These are phyloP conservation scores for Cataglyphis hispanica DNA, from an alignment of 1,140 invertebrate species.

Conservation along the genomic window DNA sequence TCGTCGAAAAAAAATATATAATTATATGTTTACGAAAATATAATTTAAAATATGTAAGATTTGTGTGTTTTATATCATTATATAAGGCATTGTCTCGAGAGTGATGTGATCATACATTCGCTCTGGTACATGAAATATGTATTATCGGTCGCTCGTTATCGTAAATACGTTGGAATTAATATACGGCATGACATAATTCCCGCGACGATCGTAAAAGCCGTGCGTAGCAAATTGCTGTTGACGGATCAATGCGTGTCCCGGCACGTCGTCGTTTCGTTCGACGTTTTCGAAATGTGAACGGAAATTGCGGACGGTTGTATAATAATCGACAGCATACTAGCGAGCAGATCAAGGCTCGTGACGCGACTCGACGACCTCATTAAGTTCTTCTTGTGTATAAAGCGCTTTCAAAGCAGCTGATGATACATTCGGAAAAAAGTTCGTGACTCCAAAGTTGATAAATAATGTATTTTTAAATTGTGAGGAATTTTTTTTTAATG, in stretches of 20 bases:
- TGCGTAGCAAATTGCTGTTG: conserved; percentile 52
- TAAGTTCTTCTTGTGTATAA: conserved; percentile 40
- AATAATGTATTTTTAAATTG: not conserved
- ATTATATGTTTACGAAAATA: not conserved
- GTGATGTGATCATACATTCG: not conserved
- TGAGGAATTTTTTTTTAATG: not conserved
- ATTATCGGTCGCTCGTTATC: conserved; percentile 41
- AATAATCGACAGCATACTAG: conserved; percentile 38
- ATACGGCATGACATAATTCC: conserved; percentile 51
- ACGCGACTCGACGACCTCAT: conserved; percentile 51
- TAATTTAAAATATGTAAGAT: conserved; percentile 9
- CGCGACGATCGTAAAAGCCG: conserved; percentile 42
- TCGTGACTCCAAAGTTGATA: not conserved
- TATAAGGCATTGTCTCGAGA: not conserved
- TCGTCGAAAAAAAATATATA: not conserved
- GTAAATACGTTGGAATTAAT: conserved; percentile 49
- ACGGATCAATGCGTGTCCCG: conserved; percentile 45
- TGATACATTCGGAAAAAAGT: not conserved
- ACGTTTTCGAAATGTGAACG: conserved; percentile 22
- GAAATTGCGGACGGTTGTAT: conserved; percentile 30
- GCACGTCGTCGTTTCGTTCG: not conserved
- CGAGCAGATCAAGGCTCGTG: conserved; percentile 29
- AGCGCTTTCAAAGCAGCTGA: conserved; percentile 8
- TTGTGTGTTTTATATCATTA: not conserved
- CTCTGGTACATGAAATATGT: conserved; percentile 8